A percentile compares a stretch with the other conserved stretches of the same genome.
These are phyloP conservation scores for Dendrolimus kikuchii DNA, from an alignment of 1,140 invertebrate species.

Conservation along the genomic window DNA sequence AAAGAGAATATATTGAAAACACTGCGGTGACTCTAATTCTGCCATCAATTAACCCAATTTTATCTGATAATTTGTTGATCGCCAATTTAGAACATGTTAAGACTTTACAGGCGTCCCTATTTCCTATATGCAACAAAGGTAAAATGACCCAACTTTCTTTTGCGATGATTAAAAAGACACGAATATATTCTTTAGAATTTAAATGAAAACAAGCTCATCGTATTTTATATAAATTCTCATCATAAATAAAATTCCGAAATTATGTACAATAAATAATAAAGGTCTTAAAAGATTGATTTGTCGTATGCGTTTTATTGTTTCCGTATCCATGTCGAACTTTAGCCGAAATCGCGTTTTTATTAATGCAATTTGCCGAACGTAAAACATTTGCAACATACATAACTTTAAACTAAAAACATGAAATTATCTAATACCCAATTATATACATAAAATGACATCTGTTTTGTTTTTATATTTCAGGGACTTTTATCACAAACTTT, in stretches of 20 bases:
- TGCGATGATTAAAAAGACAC: too few relatives aligned
- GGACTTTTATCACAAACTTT: slow-evolving; percentile 73
- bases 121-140: slow-evolving; percentile 73
- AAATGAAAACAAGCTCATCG: too few relatives aligned
- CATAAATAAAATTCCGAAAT: too few relatives aligned
- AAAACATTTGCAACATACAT: slow-evolving; percentile 10
- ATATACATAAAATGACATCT: too few relatives aligned
- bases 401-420: neutral
- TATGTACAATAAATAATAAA: too few relatives aligned
- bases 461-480: slow-evolving; percentile 30
- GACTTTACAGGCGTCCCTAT: slow-evolving; percentile 74
- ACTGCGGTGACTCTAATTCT: slow-evolving; percentile 46
- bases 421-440: too few relatives aligned
- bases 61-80: slow-evolving; percentile 53
- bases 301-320: too few relatives aligned
- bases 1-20: slow-evolving; percentile 36
- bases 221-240: too few relatives aligned
- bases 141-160: slow-evolving; percentile 12
- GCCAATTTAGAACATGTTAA: slow-evolving; percentile 71
- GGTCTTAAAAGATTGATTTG: neutral
- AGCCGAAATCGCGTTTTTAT: slow-evolving; percentile 10
- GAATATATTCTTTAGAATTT: too few relatives aligned
- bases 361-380: slow-evolving; percentile 13
- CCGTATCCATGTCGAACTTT: slow-evolving; percentile 4
- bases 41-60: slow-evolving; percentile 44